These are phyloP conservation scores for Sylvilagus bachmani DNA, from an alignment of 2,113 vertebrate species.

Conservation along the genomic window DNA sequence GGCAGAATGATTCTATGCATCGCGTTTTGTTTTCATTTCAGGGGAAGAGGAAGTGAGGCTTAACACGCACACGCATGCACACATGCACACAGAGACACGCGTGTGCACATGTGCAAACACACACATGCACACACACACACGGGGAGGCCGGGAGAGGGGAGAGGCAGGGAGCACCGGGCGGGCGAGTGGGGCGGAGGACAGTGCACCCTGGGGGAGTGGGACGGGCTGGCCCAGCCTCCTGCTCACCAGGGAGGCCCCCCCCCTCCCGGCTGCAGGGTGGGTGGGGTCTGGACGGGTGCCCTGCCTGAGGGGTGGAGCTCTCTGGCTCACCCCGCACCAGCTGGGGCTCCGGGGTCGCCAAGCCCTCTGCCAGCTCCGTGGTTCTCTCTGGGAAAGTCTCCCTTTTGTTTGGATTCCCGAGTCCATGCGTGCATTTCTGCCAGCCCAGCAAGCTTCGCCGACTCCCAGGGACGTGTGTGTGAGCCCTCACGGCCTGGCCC, in stretches of 20 bases:
- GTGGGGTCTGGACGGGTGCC: not conserved
- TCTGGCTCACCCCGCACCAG: not conserved
- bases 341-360: not conserved
- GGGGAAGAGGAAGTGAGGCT: not conserved
- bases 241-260: not conserved
- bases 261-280: accelerated
- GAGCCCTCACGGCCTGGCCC: not conserved
- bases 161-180: too few relatives aligned
- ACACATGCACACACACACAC: too few relatives aligned
- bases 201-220: accelerated
- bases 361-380: too few relatives aligned
- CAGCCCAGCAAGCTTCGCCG: constrained; percentile 58
- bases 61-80: too few relatives aligned
- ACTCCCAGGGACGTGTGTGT: not conserved
- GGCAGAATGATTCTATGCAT: accelerated
- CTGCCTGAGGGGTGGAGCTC: not conserved
- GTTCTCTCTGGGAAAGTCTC: not conserved
- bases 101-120: too few relatives aligned
- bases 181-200: not conserved
- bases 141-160: too few relatives aligned
- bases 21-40: not conserved
- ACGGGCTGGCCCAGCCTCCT: not conserved
- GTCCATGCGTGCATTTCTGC: not conserved
- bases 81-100: too few relatives aligned
- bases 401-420: not conserved